Percentiles rank a stretch among this genome's conserved stretches.
These are phyloP conservation scores for Caenorhabditis imperialis DNA, from an alignment of 2,888 invertebrate genomes.

Conservation along the genomic window DNA sequence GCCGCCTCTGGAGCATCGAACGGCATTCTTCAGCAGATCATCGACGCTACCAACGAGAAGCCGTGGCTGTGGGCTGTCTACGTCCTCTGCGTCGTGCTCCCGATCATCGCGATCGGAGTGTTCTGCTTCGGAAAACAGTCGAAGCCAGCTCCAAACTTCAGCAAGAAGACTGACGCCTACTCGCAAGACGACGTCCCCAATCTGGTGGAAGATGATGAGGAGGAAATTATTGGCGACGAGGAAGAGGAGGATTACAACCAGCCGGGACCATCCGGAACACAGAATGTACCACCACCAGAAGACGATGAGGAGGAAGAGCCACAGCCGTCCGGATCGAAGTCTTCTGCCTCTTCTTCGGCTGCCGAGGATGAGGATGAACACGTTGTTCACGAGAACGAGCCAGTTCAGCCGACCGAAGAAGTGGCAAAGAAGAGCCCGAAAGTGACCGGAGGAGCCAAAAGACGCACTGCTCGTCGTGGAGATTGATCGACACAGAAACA, in stretches of 20 bases:
- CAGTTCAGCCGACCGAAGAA: conserved; percentile 51
- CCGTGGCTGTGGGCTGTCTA: conserved; percentile 93
- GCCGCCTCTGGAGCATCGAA: conserved; percentile 45
- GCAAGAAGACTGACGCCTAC: conserved; percentile 86
- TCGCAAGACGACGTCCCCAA: conserved; percentile 82
- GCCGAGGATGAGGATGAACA: conserved; percentile 39
- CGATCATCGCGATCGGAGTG: conserved; percentile 87
- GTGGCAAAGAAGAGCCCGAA: conserved; percentile 43
- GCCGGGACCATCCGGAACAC: conserved; percentile 42
- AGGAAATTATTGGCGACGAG: conserved; percentile 13
- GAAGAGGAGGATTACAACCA: conserved; percentile 21
- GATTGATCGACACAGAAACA: conserved; percentile 18
- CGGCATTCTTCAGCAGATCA: conserved; percentile 63
- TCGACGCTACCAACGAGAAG: conserved; percentile 81
- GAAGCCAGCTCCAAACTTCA: conserved; percentile 37
- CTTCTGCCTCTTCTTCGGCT: conserved; percentile 23
- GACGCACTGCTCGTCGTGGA: conserved; percentile 44
- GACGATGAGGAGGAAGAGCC: conserved; percentile 17
- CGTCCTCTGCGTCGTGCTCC: conserved; percentile 86
- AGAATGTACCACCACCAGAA: conserved; percentile 2
- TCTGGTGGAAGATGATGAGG: conserved; percentile 67
- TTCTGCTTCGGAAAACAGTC: conserved; percentile 83
- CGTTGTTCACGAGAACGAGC: conserved; percentile 41
- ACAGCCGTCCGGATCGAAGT: not conserved
- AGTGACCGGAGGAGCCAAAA: conserved; percentile 30